A percentile compares a stretch with the other conserved stretches of the same genome.
Evolutionary conservation across 1,140 invertebrate genomes (phyloP).

Genomic region (Colletes gigas): DNA sequence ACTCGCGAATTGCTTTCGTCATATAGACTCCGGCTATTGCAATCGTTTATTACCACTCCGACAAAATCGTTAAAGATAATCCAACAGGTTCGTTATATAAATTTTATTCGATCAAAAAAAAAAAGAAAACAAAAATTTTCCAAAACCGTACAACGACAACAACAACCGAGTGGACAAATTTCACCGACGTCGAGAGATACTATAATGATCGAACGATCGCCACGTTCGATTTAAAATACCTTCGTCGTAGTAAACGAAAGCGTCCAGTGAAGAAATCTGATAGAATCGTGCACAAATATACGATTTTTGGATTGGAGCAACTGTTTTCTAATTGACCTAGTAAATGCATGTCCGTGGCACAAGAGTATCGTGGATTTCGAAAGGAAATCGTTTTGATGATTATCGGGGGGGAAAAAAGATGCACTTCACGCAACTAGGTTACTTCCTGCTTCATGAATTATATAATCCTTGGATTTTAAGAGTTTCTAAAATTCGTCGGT

Average conservation of each 20-base stretch:
- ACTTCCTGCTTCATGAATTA: conserved; percentile 41
- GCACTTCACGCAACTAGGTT: conserved; percentile 3
- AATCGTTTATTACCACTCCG: conserved; percentile 10
- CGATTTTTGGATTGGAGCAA: background rate
- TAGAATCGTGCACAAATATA: background rate
- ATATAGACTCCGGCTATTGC: conserved; percentile 27
- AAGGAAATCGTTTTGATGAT: conserved; percentile 43
- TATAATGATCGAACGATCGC: background rate
- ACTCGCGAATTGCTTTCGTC: conserved; percentile 58
- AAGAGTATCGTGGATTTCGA: conserved; percentile 10
- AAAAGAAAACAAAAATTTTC: too few relatives aligned
- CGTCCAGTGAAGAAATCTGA: too few relatives aligned
- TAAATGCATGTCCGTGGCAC: background rate
- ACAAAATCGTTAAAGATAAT: too few relatives aligned
- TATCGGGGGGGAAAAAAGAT: conserved; percentile 44
- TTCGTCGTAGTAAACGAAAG: too few relatives aligned
- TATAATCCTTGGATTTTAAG: conserved; percentile 39
- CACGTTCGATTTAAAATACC: too few relatives aligned
- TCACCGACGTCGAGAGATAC: background rate
- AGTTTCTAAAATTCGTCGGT: conserved; percentile 49
- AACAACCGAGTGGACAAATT: too few relatives aligned
- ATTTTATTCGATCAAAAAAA: too few relatives aligned
- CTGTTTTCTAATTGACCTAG: conserved; percentile 13
- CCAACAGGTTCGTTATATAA: too few relatives aligned
- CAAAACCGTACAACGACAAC: too few relatives aligned